Conservation (phyloP, 2,888 invertebrate species). For the Dysmachus trigonus region DNA sequence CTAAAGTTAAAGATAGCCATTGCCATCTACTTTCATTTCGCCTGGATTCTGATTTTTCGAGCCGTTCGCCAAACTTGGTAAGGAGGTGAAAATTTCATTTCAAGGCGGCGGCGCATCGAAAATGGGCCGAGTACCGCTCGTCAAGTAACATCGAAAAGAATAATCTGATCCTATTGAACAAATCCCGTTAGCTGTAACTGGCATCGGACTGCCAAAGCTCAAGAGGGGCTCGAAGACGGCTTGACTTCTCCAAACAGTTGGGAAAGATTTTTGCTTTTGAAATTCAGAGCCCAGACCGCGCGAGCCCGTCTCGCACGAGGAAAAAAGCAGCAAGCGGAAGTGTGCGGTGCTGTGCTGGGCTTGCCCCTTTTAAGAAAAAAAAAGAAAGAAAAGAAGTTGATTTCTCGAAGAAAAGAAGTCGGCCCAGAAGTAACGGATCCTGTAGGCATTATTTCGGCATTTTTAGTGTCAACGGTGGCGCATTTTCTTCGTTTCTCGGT, state of each 20-base stretch:
- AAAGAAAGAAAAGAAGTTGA: not conserved
- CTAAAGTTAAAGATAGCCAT: too few species aligned
- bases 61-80: not conserved
- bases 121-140: constrained; percentile 7
- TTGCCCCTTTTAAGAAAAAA: not conserved
- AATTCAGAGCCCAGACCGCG: too few species aligned
- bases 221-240: not conserved
- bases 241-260: not conserved
- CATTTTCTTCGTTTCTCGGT: not conserved
- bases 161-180: constrained; percentile 37
- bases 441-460: constrained; percentile 24
- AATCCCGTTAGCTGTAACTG: constrained; percentile 14
- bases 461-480: constrained; percentile 19
- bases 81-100: not conserved
- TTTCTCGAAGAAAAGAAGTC: constrained; percentile 1
- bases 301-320: not conserved
- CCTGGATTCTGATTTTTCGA: not conserved
- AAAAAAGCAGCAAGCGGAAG: not conserved
- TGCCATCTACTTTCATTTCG: not conserved
- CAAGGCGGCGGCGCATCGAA: not conserved
- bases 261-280: not conserved
- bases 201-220: not conserved
- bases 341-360: not conserved
- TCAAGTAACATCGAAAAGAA: constrained; percentile 1
- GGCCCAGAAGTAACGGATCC: constrained; percentile 25